Evolutionary conservation across 2,888 invertebrate species (phyloP).

Genomic region (Notodonta ziczac): DNA sequence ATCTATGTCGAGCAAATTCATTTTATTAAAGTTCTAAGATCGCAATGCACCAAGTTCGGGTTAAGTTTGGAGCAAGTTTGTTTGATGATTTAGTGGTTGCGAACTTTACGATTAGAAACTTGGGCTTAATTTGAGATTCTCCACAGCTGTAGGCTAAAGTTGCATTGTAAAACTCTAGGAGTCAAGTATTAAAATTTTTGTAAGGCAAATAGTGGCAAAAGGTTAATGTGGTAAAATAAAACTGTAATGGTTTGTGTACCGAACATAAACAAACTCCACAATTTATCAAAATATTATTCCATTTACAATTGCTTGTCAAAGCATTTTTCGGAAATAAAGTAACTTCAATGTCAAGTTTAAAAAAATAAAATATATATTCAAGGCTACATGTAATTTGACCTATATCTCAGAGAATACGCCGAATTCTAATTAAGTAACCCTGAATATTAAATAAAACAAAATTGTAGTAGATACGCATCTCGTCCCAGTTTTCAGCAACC

Average conservation of each 20-base stretch:
- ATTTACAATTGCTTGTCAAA: too few relatives aligned
- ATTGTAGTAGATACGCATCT: not conserved
- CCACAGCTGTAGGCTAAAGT: constrained; percentile 12
- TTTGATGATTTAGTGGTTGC: constrained; percentile 30
- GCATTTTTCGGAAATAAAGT: too few relatives aligned
- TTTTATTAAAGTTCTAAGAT: constrained; percentile 22
- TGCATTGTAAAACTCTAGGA: not conserved
- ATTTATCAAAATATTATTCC: too few relatives aligned
- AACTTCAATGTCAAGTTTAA: too few relatives aligned
- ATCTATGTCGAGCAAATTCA: constrained; percentile 7
- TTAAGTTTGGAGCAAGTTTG: constrained; percentile 19
- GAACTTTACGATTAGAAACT: constrained; percentile 40
- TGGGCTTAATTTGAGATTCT: constrained; percentile 25
- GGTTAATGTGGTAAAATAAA: too few relatives aligned
- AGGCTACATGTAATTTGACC: too few relatives aligned
- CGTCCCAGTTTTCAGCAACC: not conserved
- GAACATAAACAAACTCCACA: too few relatives aligned
- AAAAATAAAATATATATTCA: too few relatives aligned
- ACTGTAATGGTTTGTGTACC: too few relatives aligned
- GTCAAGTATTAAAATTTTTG: not conserved
- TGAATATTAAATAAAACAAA: not conserved
- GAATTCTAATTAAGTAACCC: too few relatives aligned
- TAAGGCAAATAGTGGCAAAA: too few relatives aligned
- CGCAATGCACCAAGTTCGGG: constrained; percentile 14
- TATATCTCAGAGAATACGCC: too few relatives aligned